Percentiles rank a stretch among this genome's conserved stretches.
Conservation (phyloP, 2,888 invertebrate genomes). For the Cheiracanthium punctorium region DNA sequence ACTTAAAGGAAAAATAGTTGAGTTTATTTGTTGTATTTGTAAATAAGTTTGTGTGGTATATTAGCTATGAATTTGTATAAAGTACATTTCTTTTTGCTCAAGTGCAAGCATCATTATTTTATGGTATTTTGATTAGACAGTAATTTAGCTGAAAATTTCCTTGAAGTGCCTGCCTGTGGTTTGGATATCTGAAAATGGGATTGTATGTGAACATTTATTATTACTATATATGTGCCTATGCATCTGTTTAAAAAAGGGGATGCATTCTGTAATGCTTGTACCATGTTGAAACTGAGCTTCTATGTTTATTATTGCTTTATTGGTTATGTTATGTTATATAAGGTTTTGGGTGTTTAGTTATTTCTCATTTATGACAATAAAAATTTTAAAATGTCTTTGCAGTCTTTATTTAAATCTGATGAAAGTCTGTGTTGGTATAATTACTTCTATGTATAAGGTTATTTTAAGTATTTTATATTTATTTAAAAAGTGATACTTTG, state of each 20-base stretch:
- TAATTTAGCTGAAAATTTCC: slow-evolving; percentile 34
- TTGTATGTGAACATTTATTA: slow-evolving; percentile 18
- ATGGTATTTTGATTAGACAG: slow-evolving; percentile 13
- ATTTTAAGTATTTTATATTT: too few relatives aligned
- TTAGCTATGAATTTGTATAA: slow-evolving; percentile 38
- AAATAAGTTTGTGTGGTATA: slow-evolving; percentile 52
- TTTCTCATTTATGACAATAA: slow-evolving; percentile 53
- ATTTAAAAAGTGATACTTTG: too few relatives aligned
- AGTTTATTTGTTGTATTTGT: slow-evolving; percentile 45
- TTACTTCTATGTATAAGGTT: too few relatives aligned
- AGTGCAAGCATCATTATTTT: slow-evolving; percentile 58
- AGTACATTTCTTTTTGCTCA: slow-evolving; percentile 65
- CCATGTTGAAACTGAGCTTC: slow-evolving; percentile 36
- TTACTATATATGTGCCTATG: slow-evolving; percentile 58
- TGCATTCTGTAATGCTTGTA: slow-evolving; percentile 60
- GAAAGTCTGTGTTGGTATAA: too few relatives aligned
- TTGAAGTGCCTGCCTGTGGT: slow-evolving; percentile 65
- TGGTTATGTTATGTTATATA: slow-evolving; percentile 60
- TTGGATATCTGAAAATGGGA: slow-evolving; percentile 15
- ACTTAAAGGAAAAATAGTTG: slow-evolving; percentile 51
- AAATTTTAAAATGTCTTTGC: slow-evolving; percentile 19
- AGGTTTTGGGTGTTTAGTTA: slow-evolving; percentile 65
- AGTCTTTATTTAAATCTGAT: neutral
- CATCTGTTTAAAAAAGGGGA: slow-evolving; percentile 25
- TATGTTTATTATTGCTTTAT: slow-evolving; percentile 57